Conservation (phyloP, 1,140 invertebrate genomes). For the Apis florea region DNA sequence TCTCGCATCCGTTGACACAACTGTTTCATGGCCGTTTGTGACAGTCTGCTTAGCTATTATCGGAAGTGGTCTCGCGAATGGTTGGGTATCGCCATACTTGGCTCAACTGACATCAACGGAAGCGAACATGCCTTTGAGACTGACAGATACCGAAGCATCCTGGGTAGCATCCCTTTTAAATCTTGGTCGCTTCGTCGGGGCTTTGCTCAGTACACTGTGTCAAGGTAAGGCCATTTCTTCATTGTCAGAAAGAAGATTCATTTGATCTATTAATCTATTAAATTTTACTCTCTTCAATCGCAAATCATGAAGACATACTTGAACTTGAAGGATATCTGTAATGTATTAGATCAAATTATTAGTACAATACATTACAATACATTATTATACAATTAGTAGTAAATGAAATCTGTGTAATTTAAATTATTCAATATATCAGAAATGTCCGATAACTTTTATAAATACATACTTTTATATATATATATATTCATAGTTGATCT, state of each 20-base stretch:
- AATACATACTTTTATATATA: neutral
- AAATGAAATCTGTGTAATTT: neutral
- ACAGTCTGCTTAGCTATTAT: conserved; percentile 73
- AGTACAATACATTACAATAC: too few species aligned
- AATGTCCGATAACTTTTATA: neutral
- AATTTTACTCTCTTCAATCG: neutral
- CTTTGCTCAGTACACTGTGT: conserved; percentile 67
- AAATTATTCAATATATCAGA: neutral
- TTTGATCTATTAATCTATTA: conserved; percentile 11
- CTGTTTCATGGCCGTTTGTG: conserved; percentile 51
- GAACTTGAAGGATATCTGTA: neutral
- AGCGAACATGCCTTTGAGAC: conserved; percentile 56
- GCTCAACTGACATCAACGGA: conserved; percentile 72
- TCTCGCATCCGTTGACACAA: conserved; percentile 48
- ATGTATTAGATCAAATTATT: neutral
- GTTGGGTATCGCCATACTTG: conserved; percentile 78
- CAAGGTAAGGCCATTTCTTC: conserved; percentile 71
- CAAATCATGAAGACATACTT: neutral
- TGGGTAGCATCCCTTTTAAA: conserved; percentile 77
- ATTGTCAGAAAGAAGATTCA: conserved; percentile 33
- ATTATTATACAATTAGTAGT: too few species aligned
- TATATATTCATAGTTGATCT: conserved; percentile 1
- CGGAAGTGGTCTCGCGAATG: conserved; percentile 72
- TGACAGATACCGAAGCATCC: conserved; percentile 72
- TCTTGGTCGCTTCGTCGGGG: conserved; percentile 74